Percentiles rank a stretch among this genome's conserved stretches.
phyloP scores from a whole-genome alignment of 2,113 vertebrate genomes.

The Beaufortia kweichowensis region DNA sequence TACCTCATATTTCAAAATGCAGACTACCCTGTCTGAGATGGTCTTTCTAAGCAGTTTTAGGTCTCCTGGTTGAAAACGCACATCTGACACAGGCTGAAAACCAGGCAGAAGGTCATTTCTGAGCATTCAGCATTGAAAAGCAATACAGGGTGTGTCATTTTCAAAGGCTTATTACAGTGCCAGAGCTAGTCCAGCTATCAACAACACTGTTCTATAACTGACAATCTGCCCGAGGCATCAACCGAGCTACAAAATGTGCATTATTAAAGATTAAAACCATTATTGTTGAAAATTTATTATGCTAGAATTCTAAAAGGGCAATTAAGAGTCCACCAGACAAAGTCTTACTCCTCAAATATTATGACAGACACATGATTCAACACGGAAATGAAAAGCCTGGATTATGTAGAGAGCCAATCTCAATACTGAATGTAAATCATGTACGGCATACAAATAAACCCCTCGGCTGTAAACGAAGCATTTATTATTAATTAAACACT shows the following conservation, averaged over 20 bases:
- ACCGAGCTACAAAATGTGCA: slow-evolving; percentile 16
- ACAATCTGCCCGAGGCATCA: slow-evolving; percentile 37
- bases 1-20: background rate
- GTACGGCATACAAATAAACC: background rate
- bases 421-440: background rate
- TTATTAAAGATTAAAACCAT: slow-evolving; percentile 48
- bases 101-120: slow-evolving; percentile 3
- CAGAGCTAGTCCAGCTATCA: slow-evolving; percentile 36
- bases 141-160: slow-evolving; percentile 40
- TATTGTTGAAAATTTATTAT: slow-evolving; percentile 40
- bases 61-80: slow-evolving; percentile 39
- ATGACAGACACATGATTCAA: background rate
- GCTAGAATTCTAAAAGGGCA: slow-evolving; percentile 10
- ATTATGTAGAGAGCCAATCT: background rate
- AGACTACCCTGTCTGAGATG: slow-evolving; percentile 19
- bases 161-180: slow-evolving; percentile 45
- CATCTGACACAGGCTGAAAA: slow-evolving; percentile 25
- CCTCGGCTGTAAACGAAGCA: background rate
- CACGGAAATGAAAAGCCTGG: background rate
- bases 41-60: too few relatives aligned
- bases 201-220: slow-evolving; percentile 45
- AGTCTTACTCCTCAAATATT: slow-evolving; percentile 1
- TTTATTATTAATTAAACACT: background rate
- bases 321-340: slow-evolving; percentile 19
- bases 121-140: slow-evolving; percentile 24